Conservation (phyloP, 2,888 invertebrate species). For the Caenorhabditis afra region DNA sequence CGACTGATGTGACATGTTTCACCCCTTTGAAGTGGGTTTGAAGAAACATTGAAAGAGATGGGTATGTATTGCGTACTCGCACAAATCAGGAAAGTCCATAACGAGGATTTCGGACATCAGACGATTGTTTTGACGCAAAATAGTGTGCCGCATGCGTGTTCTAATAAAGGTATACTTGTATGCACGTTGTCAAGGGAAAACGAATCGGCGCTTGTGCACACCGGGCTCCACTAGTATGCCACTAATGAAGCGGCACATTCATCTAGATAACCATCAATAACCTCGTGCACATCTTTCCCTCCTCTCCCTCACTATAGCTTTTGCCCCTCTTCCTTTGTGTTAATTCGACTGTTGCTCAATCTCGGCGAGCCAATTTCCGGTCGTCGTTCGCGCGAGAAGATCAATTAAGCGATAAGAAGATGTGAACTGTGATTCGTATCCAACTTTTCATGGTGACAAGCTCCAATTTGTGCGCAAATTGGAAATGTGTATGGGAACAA, state of each 20-base stretch:
- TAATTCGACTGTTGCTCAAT: conserved; percentile 57
- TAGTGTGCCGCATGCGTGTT: no score
- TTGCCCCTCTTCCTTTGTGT: conserved; percentile 16
- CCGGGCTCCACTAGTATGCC: no score
- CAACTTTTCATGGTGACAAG: conserved; percentile 42
- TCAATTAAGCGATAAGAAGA: conserved; percentile 60
- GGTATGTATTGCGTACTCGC: conserved; percentile 12
- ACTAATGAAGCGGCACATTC: conserved; percentile 6
- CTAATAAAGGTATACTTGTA: background rate
- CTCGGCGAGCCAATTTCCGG: conserved; percentile 60
- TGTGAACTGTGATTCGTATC: conserved; percentile 14
- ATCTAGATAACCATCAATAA: conserved; percentile 57
- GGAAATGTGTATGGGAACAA: background rate
- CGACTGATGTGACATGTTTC: conserved; percentile 56
- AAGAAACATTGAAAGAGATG: conserved; percentile 12
- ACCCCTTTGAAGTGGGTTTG: conserved; percentile 42
- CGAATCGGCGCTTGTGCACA: no score
- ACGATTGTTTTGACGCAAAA: conserved; percentile 2
- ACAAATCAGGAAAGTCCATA: conserved; percentile 29
- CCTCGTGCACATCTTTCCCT: conserved; percentile 3
- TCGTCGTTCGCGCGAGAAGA: conserved; percentile 41
- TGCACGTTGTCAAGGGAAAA: background rate
- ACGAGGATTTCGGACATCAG: conserved; percentile 2
- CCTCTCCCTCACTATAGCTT: conserved; percentile 1
- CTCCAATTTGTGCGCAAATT: conserved; percentile 29